Conservation (phyloP, 2,888 invertebrate species). For the Tuta absoluta region DNA sequence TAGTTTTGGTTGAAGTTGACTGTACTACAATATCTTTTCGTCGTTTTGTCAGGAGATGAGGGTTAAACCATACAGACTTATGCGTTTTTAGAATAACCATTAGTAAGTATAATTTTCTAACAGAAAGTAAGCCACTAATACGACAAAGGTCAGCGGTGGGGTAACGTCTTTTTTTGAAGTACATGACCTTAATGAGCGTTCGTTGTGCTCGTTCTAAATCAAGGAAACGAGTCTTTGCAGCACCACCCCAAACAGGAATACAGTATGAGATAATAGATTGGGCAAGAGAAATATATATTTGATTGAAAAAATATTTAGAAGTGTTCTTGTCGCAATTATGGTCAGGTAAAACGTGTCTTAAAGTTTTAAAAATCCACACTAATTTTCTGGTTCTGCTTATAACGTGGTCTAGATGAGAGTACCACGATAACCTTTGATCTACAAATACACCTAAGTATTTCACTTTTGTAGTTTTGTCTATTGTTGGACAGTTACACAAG, state of each 20-base stretch:
- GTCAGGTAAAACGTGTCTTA: not conserved
- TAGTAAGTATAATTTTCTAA: slow-evolving; percentile 9
- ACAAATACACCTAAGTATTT: not conserved
- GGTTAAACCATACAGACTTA: too few species aligned
- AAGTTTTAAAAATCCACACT: not conserved
- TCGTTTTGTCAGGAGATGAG: not conserved
- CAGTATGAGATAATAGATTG: slow-evolving; percentile 13
- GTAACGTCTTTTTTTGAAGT: not conserved
- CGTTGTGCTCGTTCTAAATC: slow-evolving; percentile 10
- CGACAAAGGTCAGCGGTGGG: not conserved
- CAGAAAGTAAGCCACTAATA: not conserved
- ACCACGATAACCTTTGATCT: not conserved
- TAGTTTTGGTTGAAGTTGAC: too few species aligned
- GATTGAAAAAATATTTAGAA: not conserved
- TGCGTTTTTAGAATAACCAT: too few species aligned
- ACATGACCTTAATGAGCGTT: not conserved
- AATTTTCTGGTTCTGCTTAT: not conserved
- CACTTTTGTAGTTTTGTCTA: not conserved
- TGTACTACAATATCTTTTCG: not conserved
- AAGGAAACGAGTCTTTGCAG: not conserved
- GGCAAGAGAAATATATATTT: not conserved
- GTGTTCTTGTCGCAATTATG: not conserved
- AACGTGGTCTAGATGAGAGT: not conserved
- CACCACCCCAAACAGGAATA: slow-evolving; percentile 13
- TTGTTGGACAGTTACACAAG: not conserved